Conservation (phyloP, 1,140 invertebrate species). For the Helicoverpa zea region DNA sequence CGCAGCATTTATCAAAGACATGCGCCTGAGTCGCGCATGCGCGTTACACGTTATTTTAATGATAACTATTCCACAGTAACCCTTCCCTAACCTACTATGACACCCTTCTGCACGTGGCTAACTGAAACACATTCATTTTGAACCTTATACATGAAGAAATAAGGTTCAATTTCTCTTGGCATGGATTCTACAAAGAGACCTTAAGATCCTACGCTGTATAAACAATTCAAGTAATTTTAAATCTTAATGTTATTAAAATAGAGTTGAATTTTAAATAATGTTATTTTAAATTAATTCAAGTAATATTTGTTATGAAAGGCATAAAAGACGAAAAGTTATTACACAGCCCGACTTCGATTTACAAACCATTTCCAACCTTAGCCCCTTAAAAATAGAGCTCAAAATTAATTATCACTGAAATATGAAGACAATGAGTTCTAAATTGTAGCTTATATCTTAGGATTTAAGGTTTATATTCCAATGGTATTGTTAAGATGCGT, state of each 20-base stretch:
- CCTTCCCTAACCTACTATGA: conserved; percentile 36
- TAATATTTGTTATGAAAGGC: conserved; percentile 22
- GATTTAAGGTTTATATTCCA: not conserved
- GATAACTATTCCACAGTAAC: conserved; percentile 4
- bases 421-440: too few species aligned
- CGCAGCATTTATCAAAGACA: conserved; percentile 20
- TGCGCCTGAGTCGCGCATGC: conserved; percentile 11
- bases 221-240: conserved; percentile 3
- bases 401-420: not conserved
- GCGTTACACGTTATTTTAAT: conserved; percentile 13
- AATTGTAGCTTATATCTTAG: not conserved
- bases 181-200: not conserved
- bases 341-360: not conserved
- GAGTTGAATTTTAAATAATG: not conserved
- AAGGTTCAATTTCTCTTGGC: not conserved
- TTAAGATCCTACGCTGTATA: not conserved
- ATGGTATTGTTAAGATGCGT: not conserved
- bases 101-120: conserved; percentile 22
- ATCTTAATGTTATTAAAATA: not conserved
- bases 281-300: not conserved
- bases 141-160: not conserved
- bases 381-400: not conserved
- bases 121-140: not conserved
- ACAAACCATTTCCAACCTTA: conserved; percentile 16
- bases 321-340: conserved; percentile 30